Base-by-base conservation (phyloP, 30 jellyfish, hydroid and myxozoan species). In the Aurelia aurita region DNA sequence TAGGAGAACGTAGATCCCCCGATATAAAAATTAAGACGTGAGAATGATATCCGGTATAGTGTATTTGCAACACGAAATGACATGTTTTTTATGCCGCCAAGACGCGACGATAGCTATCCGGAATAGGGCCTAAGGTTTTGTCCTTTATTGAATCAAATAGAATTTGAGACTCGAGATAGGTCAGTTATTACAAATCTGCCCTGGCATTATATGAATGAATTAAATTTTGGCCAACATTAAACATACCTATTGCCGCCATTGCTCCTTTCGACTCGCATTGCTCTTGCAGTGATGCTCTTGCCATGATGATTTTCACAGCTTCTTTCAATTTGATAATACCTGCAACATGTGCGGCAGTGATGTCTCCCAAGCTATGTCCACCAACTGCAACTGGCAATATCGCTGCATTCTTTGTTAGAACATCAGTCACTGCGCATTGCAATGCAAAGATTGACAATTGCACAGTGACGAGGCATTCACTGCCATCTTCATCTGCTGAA, bases 361-460 rank as follows among this genome's bases (percentile, higher is more conserved):
- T 86, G 70, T 86, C 95, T 23, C 95, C 95, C 20, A 86, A 77
- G 65, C 95, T 86, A 32, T 86, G 95, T 7, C 95, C 95, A 25
- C 95, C 95, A 3, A 86, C 95, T 9, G 85, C 89, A 13, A 66
- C 20, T 32, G 95, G 95, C 25, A 47, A 69, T 22, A 86, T 74
- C 20, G 74, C 19, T 14, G 95, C 95, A 46, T 58, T 62, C 14
- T 31, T 62, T 26, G 27, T 31, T 49, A 86, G 72, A 39, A 86
- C 67, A 11, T 63, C 28, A 5, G 95, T 82, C 6, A 86, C 95
- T 4, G 95, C 95, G 23, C 77, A 86, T 34, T 86, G 88, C 72
- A 86, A 16, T 3, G 95, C 88, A 54, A 86, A 86, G 25, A 86
- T 86, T n/a, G 95, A 86, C 22, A 86, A 69, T 25, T 86, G 95